These are phyloP conservation scores for Ophioninae sp. DNA, from an alignment of 2,888 invertebrate genomes.

Conservation along the genomic window DNA sequence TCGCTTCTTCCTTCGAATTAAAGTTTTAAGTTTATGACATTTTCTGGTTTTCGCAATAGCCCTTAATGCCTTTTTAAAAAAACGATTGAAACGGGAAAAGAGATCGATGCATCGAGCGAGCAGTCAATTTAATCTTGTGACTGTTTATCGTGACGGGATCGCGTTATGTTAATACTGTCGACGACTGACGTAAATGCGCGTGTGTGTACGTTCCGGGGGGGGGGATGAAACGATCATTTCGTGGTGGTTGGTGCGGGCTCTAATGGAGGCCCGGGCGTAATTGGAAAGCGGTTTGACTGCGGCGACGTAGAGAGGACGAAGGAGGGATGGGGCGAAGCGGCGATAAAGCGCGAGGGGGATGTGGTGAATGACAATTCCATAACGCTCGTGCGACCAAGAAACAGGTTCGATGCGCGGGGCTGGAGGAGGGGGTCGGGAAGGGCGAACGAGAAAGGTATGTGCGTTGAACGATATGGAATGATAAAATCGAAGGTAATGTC, in stretches of 20 bases:
- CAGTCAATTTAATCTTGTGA: conserved; percentile 10
- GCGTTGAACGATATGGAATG: conserved; percentile 7
- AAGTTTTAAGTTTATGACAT: no score
- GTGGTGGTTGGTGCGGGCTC: conserved; percentile 69
- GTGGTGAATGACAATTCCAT: conserved; percentile 70
- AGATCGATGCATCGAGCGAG: background rate
- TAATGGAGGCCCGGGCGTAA: conserved; percentile 77
- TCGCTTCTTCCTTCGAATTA: no score
- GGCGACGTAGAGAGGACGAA: conserved; percentile 49
- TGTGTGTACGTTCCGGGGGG: conserved; percentile 38
- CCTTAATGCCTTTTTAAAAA: background rate
- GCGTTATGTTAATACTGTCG: conserved; percentile 77
- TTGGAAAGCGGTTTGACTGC: conserved; percentile 72
- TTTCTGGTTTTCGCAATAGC: background rate
- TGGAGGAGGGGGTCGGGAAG: conserved; percentile 14
- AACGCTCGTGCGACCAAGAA: conserved; percentile 60
- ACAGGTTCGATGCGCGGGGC: conserved; percentile 22
- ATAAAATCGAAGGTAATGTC: conserved; percentile 38
- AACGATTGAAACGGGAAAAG: background rate
- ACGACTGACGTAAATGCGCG: conserved; percentile 23
- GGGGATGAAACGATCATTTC: conserved; percentile 76
- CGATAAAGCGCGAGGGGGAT: conserved; percentile 6
- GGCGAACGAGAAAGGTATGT: background rate
- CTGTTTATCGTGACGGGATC: conserved; percentile 72
- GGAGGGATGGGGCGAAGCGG: conserved; percentile 7